Evolutionary conservation across 1,140 invertebrate species (phyloP).

Genomic region (Neuroterus valhalla): DNA sequence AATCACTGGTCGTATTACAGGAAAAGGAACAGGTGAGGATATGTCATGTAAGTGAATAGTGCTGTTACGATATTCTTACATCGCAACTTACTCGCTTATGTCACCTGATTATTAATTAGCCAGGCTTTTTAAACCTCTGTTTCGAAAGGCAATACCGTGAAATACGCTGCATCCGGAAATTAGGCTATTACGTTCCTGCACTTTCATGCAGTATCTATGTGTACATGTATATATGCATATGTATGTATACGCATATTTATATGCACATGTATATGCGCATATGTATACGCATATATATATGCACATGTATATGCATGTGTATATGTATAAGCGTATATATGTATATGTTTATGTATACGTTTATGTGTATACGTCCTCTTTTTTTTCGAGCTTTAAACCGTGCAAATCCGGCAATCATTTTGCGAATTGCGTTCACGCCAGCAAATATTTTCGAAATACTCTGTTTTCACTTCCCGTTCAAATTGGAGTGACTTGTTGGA

Average conservation of each 20-base stretch:
- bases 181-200: constrained; percentile 4
- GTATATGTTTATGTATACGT: too few relatives aligned
- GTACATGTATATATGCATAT: too few relatives aligned
- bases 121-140: constrained; percentile 17
- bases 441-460: constrained; percentile 1
- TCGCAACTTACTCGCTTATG: constrained; percentile 17
- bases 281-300: too few relatives aligned
- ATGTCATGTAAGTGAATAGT: constrained; percentile 29
- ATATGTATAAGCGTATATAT: too few relatives aligned
- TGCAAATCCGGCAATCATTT: constrained; percentile 20
- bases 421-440: neutral
- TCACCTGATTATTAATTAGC: constrained; percentile 25
- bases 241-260: too few relatives aligned
- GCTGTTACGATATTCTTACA: constrained; percentile 18
- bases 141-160: constrained; percentile 18
- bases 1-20: neutral
- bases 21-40: constrained; percentile 28
- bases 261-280: too few relatives aligned
- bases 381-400: constrained; percentile 12
- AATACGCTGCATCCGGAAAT: constrained; percentile 17
- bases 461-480: neutral
- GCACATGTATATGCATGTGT: too few relatives aligned
- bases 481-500: too few relatives aligned
- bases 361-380: neutral
- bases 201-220: constrained; percentile 5